These are phyloP conservation scores for Melitaea cinxia DNA, from an alignment of 1,140 invertebrate species.

Conservation along the genomic window DNA sequence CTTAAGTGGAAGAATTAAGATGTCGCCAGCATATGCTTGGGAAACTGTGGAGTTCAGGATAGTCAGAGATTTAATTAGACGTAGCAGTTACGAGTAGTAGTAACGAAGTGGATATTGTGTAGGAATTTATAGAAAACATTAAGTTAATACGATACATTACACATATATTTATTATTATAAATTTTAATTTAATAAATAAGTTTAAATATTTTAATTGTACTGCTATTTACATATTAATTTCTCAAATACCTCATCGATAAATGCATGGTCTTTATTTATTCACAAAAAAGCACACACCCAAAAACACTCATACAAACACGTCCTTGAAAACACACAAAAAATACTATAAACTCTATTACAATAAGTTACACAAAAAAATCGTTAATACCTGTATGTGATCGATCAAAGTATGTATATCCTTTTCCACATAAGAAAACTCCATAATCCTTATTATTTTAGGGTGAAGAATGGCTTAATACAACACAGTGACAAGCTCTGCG, in stretches of 20 bases:
- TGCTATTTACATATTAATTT: no score
- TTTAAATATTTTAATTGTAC: no score
- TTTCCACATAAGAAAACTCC: background rate
- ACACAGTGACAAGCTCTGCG: conserved; percentile 14
- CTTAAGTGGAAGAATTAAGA: conserved; percentile 11
- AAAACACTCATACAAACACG: no score
- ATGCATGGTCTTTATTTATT: no score
- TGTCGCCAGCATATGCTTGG: conserved; percentile 7
- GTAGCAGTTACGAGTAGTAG: no score
- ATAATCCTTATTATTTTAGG: conserved; percentile 21
- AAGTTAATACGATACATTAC: no score
- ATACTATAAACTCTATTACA: background rate
- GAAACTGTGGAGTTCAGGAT: conserved; percentile 10
- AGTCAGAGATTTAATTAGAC: conserved; percentile 18
- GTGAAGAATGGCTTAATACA: conserved; percentile 13
- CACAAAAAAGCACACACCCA: no score
- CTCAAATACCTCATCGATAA: no score
- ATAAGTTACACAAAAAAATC: background rate
- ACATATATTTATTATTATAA: no score
- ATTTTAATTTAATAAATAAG: no score
- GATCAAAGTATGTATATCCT: background rate
- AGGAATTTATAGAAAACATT: background rate
- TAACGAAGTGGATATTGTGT: background rate
- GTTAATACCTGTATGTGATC: background rate
- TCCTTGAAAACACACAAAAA: background rate